Conservation (phyloP, 2,113 vertebrate genomes). For the Thunnus maccoyii region DNA sequence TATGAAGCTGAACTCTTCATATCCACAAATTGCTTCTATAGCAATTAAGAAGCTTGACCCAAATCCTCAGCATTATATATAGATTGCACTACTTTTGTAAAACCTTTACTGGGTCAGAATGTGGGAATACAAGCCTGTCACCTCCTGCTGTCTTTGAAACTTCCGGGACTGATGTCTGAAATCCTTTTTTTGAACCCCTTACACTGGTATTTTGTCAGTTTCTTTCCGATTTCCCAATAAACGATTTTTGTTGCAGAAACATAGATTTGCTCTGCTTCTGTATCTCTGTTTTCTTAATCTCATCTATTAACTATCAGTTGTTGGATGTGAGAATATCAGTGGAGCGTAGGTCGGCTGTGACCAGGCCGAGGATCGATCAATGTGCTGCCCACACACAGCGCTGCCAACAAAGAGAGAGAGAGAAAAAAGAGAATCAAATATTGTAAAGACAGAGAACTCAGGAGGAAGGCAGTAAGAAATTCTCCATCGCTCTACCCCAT, state of each 20-base stretch:
- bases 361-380: conserved; percentile 47
- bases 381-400: conserved; percentile 60
- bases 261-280: background rate
- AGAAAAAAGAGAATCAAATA: conserved; percentile 7
- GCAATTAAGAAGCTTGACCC: conserved; percentile 28
- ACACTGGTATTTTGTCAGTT: background rate
- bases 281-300: conserved; percentile 20
- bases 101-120: conserved; percentile 41
- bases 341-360: conserved; percentile 52
- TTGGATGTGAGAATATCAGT: conserved; percentile 38
- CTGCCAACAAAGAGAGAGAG: conserved; percentile 23
- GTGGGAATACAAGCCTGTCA: conserved; percentile 24
- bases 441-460: background rate
- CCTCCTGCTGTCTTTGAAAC: background rate
- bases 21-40: background rate
- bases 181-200: background rate
- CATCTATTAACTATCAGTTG: conserved; percentile 28
- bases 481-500: background rate
- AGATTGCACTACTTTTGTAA: conserved; percentile 50
- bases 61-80: conserved; percentile 60
- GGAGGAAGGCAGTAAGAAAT: background rate
- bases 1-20: conserved; percentile 1
- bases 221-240: background rate
- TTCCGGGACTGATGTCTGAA: conserved; percentile 7
- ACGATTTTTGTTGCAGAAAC: background rate